These are phyloP conservation scores for Platerodrilus igneus DNA, from an alignment of 2,888 invertebrate genomes.

Conservation along the genomic window DNA sequence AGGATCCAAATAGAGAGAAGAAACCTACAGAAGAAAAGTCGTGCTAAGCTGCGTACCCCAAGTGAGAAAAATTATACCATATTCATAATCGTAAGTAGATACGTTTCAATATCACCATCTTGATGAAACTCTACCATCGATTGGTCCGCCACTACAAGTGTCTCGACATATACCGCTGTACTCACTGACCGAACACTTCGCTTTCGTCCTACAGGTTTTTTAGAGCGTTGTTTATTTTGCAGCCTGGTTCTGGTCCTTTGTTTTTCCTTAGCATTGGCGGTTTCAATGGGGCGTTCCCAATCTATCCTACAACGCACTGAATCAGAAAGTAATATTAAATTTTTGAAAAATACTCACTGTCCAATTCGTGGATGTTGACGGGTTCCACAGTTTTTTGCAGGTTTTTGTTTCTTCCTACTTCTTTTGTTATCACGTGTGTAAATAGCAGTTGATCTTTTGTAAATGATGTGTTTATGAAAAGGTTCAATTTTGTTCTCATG, in stretches of 20 bases:
- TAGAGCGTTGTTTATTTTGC: constrained; percentile 41
- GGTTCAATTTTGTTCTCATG: constrained; percentile 42
- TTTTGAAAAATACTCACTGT: too few relatives aligned
- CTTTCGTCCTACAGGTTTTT: constrained; percentile 17
- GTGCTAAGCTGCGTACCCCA: constrained; percentile 5
- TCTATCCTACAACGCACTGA: constrained; percentile 50
- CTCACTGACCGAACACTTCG: constrained; percentile 61
- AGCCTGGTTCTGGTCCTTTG: constrained; percentile 37
- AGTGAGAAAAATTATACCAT: constrained; percentile 57
- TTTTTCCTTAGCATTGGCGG: constrained; percentile 50
- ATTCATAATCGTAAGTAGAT: constrained; percentile 88
- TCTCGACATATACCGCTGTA: constrained; percentile 75
- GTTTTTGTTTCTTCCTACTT: constrained; percentile 50
- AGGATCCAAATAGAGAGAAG: constrained; percentile 78
- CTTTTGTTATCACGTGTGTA: constrained; percentile 43
- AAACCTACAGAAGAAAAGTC: constrained; percentile 51
- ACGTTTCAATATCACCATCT: constrained; percentile 75
- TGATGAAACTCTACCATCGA: constrained; percentile 84
- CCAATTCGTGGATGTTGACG: constrained; percentile 52
- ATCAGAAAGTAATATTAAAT: too few relatives aligned
- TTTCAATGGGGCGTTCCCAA: constrained; percentile 55
- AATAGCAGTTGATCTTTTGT: constrained; percentile 61
- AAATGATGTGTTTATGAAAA: constrained; percentile 65
- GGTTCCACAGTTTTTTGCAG: constrained; percentile 56
- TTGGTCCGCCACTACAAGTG: constrained; percentile 80